Evolutionary conservation across 2,797 vertebrate species (phyloP).

Genomic region (Chloroceryle inda): DNA sequence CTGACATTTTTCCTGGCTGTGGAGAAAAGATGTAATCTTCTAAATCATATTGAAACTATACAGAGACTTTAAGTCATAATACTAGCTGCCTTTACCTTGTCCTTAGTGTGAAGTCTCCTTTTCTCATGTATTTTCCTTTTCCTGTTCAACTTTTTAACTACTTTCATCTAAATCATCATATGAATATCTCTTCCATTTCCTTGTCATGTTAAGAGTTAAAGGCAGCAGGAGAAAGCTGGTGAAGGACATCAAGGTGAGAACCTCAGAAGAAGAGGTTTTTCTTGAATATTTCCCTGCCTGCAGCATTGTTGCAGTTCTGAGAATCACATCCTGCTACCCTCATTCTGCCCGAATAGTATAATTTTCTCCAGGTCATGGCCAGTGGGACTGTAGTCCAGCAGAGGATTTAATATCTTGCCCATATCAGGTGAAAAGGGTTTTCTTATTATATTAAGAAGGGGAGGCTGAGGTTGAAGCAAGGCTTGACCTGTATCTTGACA

Average conservation of each 20-base stretch:
- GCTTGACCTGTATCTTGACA: neutral
- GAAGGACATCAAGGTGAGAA: neutral
- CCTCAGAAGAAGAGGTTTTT: neutral
- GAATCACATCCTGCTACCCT: neutral
- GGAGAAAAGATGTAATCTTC: neutral
- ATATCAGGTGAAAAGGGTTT: neutral
- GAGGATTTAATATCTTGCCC: neutral
- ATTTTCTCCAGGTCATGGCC: neutral
- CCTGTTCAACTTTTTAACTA: neutral
- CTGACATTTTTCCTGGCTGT: neutral
- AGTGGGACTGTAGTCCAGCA: neutral
- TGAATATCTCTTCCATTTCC: neutral
- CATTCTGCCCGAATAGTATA: accelerated
- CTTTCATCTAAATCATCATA: neutral
- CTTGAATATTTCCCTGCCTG: neutral
- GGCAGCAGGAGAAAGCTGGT: neutral
- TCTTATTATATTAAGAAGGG: neutral
- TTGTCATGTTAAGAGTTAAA: neutral
- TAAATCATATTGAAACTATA: neutral
- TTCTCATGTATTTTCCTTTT: neutral
- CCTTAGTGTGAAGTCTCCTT: neutral
- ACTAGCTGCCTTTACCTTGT: neutral
- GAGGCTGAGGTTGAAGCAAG: neutral
- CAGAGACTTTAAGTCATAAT: neutral
- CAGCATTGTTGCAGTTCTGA: neutral